Percentiles rank a stretch among this genome's conserved stretches.
Conservation (phyloP, 1,140 invertebrate species). For the Sycophila sp. region DNA sequence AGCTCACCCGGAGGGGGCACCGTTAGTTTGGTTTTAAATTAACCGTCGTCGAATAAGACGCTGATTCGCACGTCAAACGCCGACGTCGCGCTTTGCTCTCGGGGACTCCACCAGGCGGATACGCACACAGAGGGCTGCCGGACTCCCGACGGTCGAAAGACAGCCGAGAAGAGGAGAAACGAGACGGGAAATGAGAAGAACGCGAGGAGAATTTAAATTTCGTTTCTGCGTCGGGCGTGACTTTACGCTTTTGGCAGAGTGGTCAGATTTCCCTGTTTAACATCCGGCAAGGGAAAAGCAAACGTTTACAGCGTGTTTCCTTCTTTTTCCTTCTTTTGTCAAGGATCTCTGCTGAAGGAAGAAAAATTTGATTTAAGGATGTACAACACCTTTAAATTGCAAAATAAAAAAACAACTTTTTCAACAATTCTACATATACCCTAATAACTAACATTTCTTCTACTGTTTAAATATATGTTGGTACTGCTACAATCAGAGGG, state of each 20-base stretch:
- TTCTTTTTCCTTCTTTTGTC: no score
- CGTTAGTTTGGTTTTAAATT: slow-evolving; percentile 8
- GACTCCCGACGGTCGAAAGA: not conserved
- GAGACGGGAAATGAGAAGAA: not conserved
- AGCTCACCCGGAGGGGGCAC: not conserved
- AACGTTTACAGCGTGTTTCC: not conserved
- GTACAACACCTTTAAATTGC: no score
- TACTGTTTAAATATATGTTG: no score
- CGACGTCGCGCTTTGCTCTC: not conserved
- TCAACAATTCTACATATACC: no score
- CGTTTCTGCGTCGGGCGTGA: not conserved
- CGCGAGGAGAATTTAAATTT: slow-evolving; percentile 15
- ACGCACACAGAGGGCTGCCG: not conserved
- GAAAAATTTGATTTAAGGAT: no score
- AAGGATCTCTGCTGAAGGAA: no score
- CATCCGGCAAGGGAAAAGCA: not conserved
- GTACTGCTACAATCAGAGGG: no score
- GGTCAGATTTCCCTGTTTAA: no score
- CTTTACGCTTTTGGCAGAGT: no score
- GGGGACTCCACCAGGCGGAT: not conserved
- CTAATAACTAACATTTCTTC: no score
- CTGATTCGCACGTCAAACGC: not conserved
- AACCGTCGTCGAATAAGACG: not conserved
- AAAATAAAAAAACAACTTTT: no score
- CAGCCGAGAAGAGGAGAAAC: not conserved